phyloP scores from a whole-genome alignment of 2,113 vertebrate species.

The Oncorhynchus keta region DNA sequence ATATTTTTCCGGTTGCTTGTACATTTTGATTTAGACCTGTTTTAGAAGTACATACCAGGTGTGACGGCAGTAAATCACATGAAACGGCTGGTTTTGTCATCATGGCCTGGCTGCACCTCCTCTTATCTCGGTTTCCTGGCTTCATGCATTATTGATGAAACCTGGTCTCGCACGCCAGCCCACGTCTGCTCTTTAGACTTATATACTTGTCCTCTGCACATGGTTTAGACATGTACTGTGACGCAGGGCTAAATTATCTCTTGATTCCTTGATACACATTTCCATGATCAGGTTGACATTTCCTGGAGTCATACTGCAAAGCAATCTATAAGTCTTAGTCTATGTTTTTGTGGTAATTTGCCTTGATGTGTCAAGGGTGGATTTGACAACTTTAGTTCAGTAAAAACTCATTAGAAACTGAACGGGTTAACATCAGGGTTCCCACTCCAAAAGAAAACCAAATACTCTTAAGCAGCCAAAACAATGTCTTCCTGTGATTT shows the following conservation, averaged over 20 bases:
- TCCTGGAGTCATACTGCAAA: not conserved
- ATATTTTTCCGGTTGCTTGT: too few relatives aligned
- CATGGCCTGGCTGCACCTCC: constrained; percentile 48
- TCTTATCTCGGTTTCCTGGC: constrained; percentile 70
- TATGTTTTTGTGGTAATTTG: not conserved
- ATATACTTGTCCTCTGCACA: constrained; percentile 37
- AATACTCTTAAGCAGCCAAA: not conserved
- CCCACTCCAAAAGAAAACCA: constrained; percentile 9
- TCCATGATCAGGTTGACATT: not conserved
- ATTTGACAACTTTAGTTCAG: not conserved
- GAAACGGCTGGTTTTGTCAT: constrained; percentile 42
- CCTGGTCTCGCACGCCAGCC: constrained; percentile 50
- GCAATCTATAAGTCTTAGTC: not conserved
- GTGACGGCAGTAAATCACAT: too few relatives aligned
- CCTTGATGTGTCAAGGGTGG: not conserved
- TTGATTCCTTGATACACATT: not conserved
- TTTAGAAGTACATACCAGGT: too few relatives aligned
- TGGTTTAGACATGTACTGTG: not conserved
- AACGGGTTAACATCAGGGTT: not conserved
- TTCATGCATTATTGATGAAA: constrained; percentile 72
- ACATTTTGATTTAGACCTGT: too few relatives aligned
- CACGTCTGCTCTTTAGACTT: constrained; percentile 27
- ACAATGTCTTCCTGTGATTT: constrained; percentile 24
- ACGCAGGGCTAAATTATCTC: not conserved
- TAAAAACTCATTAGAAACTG: not conserved